A percentile compares a stretch with the other conserved stretches of the same genome.
phyloP scores from a whole-genome alignment of 2,797 vertebrate genomes.

The Chelidonichthys spinosus region DNA sequence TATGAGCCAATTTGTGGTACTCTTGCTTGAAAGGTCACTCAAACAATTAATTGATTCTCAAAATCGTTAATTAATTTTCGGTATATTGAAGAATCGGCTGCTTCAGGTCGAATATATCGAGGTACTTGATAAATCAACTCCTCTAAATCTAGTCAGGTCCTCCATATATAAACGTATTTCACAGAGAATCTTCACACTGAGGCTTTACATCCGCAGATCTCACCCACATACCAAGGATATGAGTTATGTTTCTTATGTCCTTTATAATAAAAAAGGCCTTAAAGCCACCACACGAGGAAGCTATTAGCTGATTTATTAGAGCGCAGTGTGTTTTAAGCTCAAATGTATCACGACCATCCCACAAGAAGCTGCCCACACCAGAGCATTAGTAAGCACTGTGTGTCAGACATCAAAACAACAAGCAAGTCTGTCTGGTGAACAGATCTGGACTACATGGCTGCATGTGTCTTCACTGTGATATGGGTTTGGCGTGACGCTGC shows the following conservation, averaged over 20 bases:
- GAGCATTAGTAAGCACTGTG: neutral
- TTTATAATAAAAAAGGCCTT: constrained; percentile 7
- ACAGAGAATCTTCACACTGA: constrained; percentile 4
- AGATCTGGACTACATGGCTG: neutral
- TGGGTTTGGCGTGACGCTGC: no score
- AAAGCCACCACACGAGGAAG: constrained; percentile 12
- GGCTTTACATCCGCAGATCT: constrained; percentile 12
- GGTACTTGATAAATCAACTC: neutral
- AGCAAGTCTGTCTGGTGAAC: constrained; percentile 16
- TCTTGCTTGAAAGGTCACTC: neutral
- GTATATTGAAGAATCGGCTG: neutral
- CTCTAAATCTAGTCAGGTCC: constrained; percentile 3
- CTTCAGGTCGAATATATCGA: neutral
- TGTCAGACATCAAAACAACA: constrained; percentile 6
- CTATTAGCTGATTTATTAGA: constrained; percentile 28
- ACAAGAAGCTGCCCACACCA: constrained; percentile 3
- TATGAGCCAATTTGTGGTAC: neutral
- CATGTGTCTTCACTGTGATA: no score
- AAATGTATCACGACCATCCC: neutral
- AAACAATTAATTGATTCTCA: neutral
- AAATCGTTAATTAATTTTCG: neutral
- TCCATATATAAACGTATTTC: neutral
- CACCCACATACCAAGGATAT: neutral
- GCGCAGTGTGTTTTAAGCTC: constrained; percentile 12
- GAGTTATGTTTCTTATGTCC: constrained; percentile 10